Conservation (phyloP, 92 coral and sea anemone genomes). For the Palythoa grandiflora region DNA sequence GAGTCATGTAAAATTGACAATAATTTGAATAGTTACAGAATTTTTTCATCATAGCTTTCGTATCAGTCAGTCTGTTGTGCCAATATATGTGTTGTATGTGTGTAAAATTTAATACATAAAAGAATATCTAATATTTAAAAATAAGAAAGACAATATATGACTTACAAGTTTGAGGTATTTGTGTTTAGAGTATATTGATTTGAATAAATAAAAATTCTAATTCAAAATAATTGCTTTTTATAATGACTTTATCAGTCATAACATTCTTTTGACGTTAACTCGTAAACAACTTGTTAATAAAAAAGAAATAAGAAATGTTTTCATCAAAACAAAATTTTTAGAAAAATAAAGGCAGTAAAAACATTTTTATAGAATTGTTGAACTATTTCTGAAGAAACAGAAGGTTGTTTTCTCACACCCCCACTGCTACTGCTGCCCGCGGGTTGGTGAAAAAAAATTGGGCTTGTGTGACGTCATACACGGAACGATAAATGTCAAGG, state of each 20-base stretch:
- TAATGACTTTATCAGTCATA: background rate
- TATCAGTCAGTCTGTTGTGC: too few species aligned
- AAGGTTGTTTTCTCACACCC: constrained; percentile 25
- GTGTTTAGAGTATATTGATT: too few species aligned
- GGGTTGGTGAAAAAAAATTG: background rate
- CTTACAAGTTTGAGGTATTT: too few species aligned
- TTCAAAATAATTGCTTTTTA: too few species aligned
- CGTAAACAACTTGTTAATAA: background rate
- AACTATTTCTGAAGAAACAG: background rate
- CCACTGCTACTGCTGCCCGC: background rate
- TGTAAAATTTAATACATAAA: too few species aligned
- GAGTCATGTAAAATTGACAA: too few species aligned
- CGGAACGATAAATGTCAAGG: background rate
- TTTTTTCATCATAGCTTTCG: too few species aligned
- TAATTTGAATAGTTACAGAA: too few species aligned
- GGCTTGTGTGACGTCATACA: constrained; percentile 32
- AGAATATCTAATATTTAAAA: too few species aligned
- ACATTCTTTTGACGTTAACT: background rate
- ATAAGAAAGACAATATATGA: too few species aligned
- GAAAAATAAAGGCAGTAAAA: background rate
- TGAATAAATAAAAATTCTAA: too few species aligned
- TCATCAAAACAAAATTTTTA: background rate
- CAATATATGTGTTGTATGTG: too few species aligned
- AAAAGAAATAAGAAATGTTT: background rate
- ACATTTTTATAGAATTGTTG: background rate